These are phyloP conservation scores for Rhodinocichla rosea DNA, from an alignment of 2,113 vertebrate genomes.

Conservation along the genomic window DNA sequence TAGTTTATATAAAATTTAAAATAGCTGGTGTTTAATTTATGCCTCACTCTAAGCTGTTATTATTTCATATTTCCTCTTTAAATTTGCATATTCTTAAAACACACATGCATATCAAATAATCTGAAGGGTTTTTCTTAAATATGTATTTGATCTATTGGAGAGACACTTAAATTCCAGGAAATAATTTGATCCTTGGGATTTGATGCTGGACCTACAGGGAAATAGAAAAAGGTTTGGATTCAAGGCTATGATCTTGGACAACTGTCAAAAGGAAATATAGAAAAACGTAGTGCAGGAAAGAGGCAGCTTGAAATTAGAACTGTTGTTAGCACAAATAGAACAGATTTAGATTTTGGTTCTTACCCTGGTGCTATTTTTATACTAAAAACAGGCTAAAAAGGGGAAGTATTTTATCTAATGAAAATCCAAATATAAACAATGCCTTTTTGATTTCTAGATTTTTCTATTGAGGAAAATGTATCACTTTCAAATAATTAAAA, in stretches of 20 bases:
- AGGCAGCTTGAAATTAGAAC: conserved; percentile 3
- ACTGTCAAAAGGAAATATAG: conserved; percentile 14
- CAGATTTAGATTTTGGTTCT: neutral
- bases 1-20: neutral
- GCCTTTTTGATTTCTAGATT: neutral
- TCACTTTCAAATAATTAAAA: neutral
- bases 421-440: neutral
- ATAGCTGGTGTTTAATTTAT: neutral
- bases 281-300: neutral
- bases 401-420: neutral
- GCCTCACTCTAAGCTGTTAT: neutral
- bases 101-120: neutral
- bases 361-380: neutral
- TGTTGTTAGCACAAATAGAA: neutral
- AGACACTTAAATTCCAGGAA: neutral
- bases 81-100: neutral
- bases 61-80: neutral
- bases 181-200: neutral
- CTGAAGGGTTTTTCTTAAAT: neutral
- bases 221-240: neutral
- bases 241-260: neutral
- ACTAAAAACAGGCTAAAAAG: neutral
- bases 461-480: neutral
- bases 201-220: neutral
- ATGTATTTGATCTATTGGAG: neutral